These are phyloP conservation scores for Steinernema khuongi DNA, from an alignment of 1,140 invertebrate genomes.

Conservation along the genomic window DNA sequence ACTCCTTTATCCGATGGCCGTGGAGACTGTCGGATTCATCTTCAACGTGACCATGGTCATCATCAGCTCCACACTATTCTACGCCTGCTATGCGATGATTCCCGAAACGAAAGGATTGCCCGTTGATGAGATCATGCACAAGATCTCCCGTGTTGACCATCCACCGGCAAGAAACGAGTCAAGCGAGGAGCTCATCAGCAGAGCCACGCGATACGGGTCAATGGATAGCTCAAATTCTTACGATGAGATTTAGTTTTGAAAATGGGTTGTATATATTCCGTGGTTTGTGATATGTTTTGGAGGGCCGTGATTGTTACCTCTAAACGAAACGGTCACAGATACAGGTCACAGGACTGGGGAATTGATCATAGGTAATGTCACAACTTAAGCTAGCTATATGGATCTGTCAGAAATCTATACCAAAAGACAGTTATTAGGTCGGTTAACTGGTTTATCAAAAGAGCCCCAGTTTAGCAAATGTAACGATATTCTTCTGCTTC, in stretches of 20 bases:
- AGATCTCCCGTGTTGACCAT: neutral
- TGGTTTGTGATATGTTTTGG: no score
- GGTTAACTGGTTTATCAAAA: no score
- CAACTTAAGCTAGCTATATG: no score
- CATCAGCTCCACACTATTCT: neutral
- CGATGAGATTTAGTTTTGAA: neutral
- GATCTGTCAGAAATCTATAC: no score
- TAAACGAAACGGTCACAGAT: neutral
- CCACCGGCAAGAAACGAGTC: neutral
- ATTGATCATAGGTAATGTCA: no score
- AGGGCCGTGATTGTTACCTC: no score
- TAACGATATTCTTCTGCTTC: no score
- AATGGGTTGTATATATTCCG: neutral
- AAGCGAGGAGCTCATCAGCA: neutral
- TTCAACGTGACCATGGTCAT: neutral
- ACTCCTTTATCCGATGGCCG: neutral
- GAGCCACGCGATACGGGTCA: neutral
- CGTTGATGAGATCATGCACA: slow-evolving; percentile 5
- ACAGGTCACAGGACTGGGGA: no score
- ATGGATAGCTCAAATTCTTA: neutral
- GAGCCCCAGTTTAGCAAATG: no score
- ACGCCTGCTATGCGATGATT: neutral
- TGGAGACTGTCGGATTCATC: neutral
- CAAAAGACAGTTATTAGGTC: no score
- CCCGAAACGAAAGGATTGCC: neutral